Conservation (phyloP, 2,113 vertebrate species). For the Varanus komodoensis region DNA sequence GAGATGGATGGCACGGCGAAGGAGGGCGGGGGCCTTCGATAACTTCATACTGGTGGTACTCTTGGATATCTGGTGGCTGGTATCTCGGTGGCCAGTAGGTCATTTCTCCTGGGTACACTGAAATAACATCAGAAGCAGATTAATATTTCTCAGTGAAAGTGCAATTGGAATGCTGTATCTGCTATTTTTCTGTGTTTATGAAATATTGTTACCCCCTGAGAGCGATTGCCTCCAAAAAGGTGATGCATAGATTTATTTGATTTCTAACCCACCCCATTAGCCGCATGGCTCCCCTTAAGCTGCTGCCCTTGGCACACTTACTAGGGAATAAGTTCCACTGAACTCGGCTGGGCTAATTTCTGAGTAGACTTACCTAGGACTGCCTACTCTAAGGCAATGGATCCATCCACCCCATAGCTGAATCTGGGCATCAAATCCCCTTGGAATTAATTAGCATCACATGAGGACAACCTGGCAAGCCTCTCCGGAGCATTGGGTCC, state of each 20-base stretch:
- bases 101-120: conserved; percentile 84
- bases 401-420: too few relatives aligned
- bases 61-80: conserved; percentile 80
- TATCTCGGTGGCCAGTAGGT: conserved; percentile 83
- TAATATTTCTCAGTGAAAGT: conserved; percentile 31
- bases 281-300: too few relatives aligned
- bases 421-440: too few relatives aligned
- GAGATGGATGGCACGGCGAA: conserved; percentile 66
- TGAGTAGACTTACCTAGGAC: too few relatives aligned
- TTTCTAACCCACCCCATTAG: too few relatives aligned
- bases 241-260: not conserved
- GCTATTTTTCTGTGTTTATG: not conserved
- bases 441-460: too few relatives aligned
- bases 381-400: too few relatives aligned
- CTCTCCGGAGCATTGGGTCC: not conserved
- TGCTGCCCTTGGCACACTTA: too few relatives aligned
- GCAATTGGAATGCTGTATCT: not conserved
- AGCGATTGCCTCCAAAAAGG: not conserved
- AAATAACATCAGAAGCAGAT: conserved; percentile 60
- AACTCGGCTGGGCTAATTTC: too few relatives aligned
- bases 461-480: too few relatives aligned
- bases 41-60: conserved; percentile 89
- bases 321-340: too few relatives aligned
- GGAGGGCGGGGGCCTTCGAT: conserved; percentile 79
- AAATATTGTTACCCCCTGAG: not conserved